These are phyloP conservation scores for Choloepus hoffmanni DNA, from an alignment of 2,113 vertebrate species.

Conservation along the genomic window DNA sequence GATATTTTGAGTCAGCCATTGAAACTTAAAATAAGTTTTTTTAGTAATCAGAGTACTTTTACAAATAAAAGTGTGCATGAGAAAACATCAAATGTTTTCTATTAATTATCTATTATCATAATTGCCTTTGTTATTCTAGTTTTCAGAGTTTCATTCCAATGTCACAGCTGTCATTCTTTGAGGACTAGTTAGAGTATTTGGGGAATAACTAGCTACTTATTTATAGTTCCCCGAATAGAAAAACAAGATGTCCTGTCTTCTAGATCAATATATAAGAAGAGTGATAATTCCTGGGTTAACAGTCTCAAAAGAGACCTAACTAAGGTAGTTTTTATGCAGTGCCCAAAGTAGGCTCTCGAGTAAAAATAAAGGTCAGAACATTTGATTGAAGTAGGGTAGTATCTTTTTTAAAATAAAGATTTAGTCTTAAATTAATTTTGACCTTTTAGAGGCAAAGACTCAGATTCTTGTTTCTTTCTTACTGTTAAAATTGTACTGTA, in stretches of 20 bases:
- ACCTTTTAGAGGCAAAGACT: not conserved
- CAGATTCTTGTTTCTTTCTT: not conserved
- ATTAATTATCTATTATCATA: not conserved
- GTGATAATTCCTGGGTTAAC: not conserved
- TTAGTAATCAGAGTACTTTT: constrained; percentile 34
- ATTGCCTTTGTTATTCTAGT: constrained; percentile 31
- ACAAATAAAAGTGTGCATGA: constrained; percentile 12
- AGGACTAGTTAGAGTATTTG: not conserved
- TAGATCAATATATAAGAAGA: not conserved
- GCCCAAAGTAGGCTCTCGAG: not conserved
- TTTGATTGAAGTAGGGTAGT: not conserved
- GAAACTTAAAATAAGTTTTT: constrained; percentile 38
- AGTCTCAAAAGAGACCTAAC: not conserved
- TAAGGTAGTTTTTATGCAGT: constrained; percentile 24
- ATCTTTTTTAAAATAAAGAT: not conserved
- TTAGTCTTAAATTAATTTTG: constrained; percentile 7
- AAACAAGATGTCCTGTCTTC: not conserved
- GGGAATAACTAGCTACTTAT: not conserved
- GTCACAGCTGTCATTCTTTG: not conserved
- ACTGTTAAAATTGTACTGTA: constrained; percentile 1
- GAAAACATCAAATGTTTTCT: not conserved
- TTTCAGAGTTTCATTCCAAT: constrained; percentile 11
- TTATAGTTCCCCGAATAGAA: not conserved
- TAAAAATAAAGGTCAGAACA: not conserved
- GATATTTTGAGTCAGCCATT: not conserved